A percentile compares a stretch with the other conserved stretches of the same genome.
These are phyloP conservation scores for Diarsia rubi DNA, from an alignment of 2,888 invertebrate genomes.

Conservation along the genomic window DNA sequence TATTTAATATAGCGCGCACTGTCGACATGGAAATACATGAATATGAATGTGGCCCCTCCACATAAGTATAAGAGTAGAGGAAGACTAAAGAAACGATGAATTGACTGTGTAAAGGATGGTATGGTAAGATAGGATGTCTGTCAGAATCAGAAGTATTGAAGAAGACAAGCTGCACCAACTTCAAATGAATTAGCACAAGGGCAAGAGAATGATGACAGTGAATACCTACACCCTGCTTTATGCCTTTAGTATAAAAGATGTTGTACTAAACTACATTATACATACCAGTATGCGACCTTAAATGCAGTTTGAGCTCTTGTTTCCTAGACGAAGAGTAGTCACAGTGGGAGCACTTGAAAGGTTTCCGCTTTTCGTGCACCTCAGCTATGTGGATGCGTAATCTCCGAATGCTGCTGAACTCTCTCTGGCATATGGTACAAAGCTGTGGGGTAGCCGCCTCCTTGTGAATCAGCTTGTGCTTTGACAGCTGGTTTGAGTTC, in stretches of 20 bases:
- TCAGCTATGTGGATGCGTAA: conserved; percentile 90
- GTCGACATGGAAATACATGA: neutral
- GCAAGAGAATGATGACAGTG: too few species aligned
- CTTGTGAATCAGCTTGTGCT: conserved; percentile 93
- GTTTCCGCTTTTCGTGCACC: conserved; percentile 93
- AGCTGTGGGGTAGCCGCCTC: conserved; percentile 70
- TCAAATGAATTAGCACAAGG: too few species aligned
- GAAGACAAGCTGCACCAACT: too few species aligned
- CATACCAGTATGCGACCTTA: conserved; percentile 93
- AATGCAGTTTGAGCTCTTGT: conserved; percentile 92
- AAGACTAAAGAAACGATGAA: too few species aligned
- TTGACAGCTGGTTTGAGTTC: conserved; percentile 94
- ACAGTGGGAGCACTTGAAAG: conserved; percentile 93
- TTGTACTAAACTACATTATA: neutral
- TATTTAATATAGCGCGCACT: neutral
- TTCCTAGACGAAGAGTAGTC: conserved; percentile 92
- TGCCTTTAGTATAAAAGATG: neutral
- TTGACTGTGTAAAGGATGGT: too few species aligned
- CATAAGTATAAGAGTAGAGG: too few species aligned
- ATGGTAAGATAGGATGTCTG: too few species aligned
- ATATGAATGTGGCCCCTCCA: too few species aligned
- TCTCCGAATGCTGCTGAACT: conserved; percentile 89
- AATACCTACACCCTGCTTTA: neutral
- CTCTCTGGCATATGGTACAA: conserved; percentile 92
- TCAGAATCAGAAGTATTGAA: too few species aligned